Conservation (phyloP, 2,888 invertebrate genomes). For the Acronicta psi region DNA sequence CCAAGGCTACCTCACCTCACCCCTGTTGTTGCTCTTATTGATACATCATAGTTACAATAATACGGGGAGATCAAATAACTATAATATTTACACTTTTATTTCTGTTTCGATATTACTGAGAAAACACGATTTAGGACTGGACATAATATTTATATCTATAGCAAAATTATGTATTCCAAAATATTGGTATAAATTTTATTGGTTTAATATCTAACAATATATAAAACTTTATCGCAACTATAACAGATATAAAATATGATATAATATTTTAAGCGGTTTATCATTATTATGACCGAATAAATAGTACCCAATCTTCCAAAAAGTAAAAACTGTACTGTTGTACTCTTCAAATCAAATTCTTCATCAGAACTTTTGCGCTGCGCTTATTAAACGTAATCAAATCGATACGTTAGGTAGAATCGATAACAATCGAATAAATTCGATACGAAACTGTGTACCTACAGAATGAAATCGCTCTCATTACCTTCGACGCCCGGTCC, state of each 20-base stretch:
- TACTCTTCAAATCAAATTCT: constrained; percentile 14
- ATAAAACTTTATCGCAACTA: too few species aligned
- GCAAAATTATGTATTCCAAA: too few species aligned
- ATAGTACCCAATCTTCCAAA: too few species aligned
- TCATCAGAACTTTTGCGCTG: constrained; percentile 2
- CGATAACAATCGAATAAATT: constrained; percentile 57
- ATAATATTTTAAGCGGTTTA: too few species aligned
- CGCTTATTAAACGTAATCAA: constrained; percentile 36
- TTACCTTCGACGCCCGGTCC: constrained; percentile 53
- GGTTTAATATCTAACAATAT: too few species aligned
- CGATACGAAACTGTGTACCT: constrained; percentile 53
- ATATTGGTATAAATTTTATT: too few species aligned
- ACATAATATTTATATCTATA: too few species aligned
- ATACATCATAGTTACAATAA: constrained; percentile 3
- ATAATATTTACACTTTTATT: not conserved
- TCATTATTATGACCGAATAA: too few species aligned
- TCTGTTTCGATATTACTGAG: too few species aligned
- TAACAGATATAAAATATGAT: too few species aligned
- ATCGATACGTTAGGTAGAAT: constrained; percentile 32
- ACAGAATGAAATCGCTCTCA: constrained; percentile 55
- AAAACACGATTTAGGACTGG: too few species aligned
- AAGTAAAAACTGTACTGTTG: too few species aligned
- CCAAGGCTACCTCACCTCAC: constrained; percentile 15
- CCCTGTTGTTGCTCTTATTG: constrained; percentile 18
- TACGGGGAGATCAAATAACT: not conserved